Percentiles rank a stretch among this genome's conserved stretches.
Evolutionary conservation across 1,140 invertebrate genomes (phyloP).

Genomic region (Aphaenogaster ashmeadi): DNA sequence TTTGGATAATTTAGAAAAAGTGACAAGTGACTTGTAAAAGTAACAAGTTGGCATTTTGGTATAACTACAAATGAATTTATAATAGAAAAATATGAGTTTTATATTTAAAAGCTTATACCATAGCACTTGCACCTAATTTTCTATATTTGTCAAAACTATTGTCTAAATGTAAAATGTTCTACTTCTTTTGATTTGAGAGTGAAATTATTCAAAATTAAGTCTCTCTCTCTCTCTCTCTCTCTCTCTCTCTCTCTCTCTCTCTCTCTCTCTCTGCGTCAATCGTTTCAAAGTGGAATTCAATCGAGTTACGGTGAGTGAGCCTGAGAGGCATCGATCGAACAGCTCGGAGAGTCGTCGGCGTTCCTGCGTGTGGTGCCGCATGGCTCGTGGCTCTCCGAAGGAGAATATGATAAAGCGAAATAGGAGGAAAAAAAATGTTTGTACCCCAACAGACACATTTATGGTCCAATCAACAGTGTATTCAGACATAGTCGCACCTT

Average conservation of each 20-base stretch:
- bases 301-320: constrained; percentile 81
- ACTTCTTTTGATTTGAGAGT: neutral
- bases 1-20: neutral
- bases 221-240: neutral
- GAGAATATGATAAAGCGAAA: constrained; percentile 72
- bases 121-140: neutral
- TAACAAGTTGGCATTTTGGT: neutral
- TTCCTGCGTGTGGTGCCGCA: constrained; percentile 76
- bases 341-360: constrained; percentile 76
- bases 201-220: constrained; percentile 48
- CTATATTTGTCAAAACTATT: neutral
- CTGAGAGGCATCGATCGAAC: constrained; percentile 81
- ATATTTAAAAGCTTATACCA: neutral
- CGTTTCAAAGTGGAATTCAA: constrained; percentile 80
- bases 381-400: constrained; percentile 67
- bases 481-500: constrained; percentile 87
- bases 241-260: constrained; percentile 3
- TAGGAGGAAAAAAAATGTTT: constrained; percentile 75
- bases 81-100: neutral
- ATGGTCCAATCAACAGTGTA: constrained; percentile 86
- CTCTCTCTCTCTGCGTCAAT: constrained; percentile 43
- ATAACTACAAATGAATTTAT: neutral
- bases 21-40: neutral
- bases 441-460: constrained; percentile 85
- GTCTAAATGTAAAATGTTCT: neutral